phyloP scores from a whole-genome alignment of 92 coral and sea anemone species.

The Phenganax subtilis region DNA sequence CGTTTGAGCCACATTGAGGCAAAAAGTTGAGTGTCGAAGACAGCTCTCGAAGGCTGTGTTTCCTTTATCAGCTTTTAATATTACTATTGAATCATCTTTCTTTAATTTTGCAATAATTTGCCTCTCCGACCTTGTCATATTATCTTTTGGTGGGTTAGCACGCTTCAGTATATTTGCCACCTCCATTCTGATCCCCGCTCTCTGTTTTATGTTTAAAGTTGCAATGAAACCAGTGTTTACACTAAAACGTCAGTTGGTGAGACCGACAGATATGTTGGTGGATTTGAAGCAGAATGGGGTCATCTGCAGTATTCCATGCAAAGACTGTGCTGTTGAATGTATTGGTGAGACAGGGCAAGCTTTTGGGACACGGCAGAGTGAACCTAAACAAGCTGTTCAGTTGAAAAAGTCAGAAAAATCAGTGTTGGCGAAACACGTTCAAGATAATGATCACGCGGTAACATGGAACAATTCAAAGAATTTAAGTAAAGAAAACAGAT shows the following conservation, averaged over 20 bases:
- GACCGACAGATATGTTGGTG: not conserved
- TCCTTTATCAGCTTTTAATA: no score
- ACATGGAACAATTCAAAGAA: not conserved
- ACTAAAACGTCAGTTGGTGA: not conserved
- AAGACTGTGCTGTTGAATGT: not conserved
- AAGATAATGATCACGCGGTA: not conserved
- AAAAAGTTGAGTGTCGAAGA: no score
- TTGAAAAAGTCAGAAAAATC: not conserved
- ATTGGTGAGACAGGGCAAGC: conserved; percentile 13
- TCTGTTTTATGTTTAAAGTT: not conserved
- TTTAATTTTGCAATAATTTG: no score
- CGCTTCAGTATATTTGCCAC: no score
- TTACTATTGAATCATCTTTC: no score
- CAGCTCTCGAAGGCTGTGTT: no score
- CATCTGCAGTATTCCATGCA: not conserved
- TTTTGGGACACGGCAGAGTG: not conserved
- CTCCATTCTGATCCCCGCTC: no score
- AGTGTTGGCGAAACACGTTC: not conserved
- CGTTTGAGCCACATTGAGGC: no score
- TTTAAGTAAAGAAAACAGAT: not conserved
- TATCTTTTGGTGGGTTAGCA: no score
- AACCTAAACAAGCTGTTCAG: not conserved
- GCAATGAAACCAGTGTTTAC: not conserved
- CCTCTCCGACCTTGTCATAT: no score
- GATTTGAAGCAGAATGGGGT: not conserved